A percentile compares a stretch with the other conserved stretches of the same genome.
Evolutionary conservation across 1,140 invertebrate species (phyloP).

Genomic region (Vanessa atalanta): DNA sequence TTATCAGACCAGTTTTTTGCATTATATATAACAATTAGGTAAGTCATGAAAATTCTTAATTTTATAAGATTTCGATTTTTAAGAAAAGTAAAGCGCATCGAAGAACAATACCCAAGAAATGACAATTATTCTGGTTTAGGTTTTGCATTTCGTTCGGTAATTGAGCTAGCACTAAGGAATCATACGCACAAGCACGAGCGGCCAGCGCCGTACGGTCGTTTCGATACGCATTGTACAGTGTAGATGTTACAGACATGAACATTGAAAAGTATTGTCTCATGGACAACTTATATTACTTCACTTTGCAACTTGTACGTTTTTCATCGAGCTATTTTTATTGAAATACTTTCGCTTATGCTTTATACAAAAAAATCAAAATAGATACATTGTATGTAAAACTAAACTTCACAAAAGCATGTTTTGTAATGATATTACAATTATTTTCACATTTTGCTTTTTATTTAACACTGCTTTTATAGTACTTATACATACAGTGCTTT

Average conservation of each 20-base stretch:
- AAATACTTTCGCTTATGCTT: constrained; percentile 15
- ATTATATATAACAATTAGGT: constrained; percentile 1
- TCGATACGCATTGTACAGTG: constrained; percentile 44
- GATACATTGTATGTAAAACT: not conserved
- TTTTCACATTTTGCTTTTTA: constrained; percentile 40
- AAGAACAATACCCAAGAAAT: not conserved
- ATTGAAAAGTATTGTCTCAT: constrained; percentile 49
- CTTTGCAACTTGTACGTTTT: constrained; percentile 1
- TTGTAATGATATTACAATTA: constrained; percentile 19
- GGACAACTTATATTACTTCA: constrained; percentile 41
- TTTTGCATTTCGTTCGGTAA: not conserved
- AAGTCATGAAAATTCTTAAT: not conserved
- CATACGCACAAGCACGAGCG: constrained; percentile 42
- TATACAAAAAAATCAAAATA: not conserved
- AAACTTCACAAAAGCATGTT: constrained; percentile 1
- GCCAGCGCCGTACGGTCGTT: constrained; percentile 25
- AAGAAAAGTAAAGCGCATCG: not conserved
- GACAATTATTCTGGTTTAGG: not conserved
- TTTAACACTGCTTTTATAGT: constrained; percentile 34
- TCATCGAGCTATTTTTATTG: constrained; percentile 8
- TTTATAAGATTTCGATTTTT: constrained; percentile 2
- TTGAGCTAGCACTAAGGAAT: constrained; percentile 21
- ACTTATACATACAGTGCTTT: constrained; percentile 19
- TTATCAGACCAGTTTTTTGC: constrained; percentile 2
- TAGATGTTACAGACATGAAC: constrained; percentile 58